Percentiles rank a stretch among this genome's conserved stretches.
Evolutionary conservation across 2,113 vertebrate genomes (phyloP).

Genomic region (Neolamprologus tretocephalus): DNA sequence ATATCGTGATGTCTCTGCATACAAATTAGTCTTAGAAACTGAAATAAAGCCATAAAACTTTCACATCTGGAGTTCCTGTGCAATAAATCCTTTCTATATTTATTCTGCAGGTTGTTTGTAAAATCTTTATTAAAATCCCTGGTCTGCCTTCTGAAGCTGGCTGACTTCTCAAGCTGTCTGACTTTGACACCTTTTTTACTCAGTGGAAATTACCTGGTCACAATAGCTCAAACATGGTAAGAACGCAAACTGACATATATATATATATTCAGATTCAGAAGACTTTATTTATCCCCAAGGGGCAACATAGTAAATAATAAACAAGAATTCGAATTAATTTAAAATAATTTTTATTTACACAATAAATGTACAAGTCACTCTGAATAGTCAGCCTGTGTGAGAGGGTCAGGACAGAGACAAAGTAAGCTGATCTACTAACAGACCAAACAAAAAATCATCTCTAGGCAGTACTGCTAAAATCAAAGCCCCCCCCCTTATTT

Average conservation of each 20-base stretch:
- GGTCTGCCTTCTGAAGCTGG: background rate
- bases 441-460: background rate
- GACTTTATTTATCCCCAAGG: background rate
- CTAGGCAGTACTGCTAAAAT: background rate
- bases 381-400: background rate
- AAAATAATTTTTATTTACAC: background rate
- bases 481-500: background rate
- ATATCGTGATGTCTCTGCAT: background rate
- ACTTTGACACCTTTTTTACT: background rate
- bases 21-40: background rate
- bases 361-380: conserved; percentile 9
- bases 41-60: background rate
- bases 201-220: background rate
- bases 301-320: background rate
- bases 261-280: background rate
- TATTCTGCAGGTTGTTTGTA: background rate
- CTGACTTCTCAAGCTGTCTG: too few relatives aligned
- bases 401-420: background rate
- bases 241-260: background rate
- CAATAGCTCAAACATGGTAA: background rate
- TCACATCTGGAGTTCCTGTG: background rate
- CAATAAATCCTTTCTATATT: background rate
- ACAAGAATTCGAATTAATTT: background rate
- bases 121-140: background rate
- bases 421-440: background rate